A percentile compares a stretch with the other conserved stretches of the same genome.
Conservation (phyloP, 2,113 vertebrate genomes). For the Gasterosteus aculeatus region DNA sequence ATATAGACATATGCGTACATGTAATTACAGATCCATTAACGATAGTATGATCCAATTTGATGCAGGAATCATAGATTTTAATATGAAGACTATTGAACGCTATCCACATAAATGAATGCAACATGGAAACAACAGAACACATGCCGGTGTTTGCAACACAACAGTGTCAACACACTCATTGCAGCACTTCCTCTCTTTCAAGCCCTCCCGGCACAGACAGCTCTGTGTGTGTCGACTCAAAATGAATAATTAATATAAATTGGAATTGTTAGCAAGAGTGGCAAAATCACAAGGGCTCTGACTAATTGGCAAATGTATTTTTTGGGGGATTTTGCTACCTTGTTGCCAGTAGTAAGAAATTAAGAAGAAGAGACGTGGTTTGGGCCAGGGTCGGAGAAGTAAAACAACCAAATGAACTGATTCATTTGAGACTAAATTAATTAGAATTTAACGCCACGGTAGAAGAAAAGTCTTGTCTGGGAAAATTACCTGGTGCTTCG, state of each 20-base stretch:
- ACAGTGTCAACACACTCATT: slow-evolving; percentile 45
- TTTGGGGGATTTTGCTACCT: slow-evolving; percentile 39
- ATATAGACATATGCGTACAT: slow-evolving; percentile 1
- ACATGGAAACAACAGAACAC: slow-evolving; percentile 19
- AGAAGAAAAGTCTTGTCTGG: slow-evolving; percentile 30
- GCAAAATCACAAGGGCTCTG: slow-evolving; percentile 73
- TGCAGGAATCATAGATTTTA: neutral
- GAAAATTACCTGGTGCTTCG: slow-evolving; percentile 26
- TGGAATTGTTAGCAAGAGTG: slow-evolving; percentile 77
- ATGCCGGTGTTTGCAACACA: slow-evolving; percentile 38
- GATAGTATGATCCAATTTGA: neutral
- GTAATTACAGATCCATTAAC: neutral
- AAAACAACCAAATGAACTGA: slow-evolving; percentile 38
- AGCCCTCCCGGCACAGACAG: slow-evolving; percentile 57
- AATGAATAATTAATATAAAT: slow-evolving; percentile 82
- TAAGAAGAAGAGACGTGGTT: slow-evolving; percentile 63
- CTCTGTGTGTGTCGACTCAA: slow-evolving; percentile 47
- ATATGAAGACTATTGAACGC: neutral
- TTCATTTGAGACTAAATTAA: slow-evolving; percentile 60
- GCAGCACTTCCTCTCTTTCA: slow-evolving; percentile 49
- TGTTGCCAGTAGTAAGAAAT: slow-evolving; percentile 64
- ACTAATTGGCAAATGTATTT: slow-evolving; percentile 73
- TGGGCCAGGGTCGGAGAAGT: slow-evolving; percentile 31
- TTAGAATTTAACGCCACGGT: slow-evolving; percentile 44
- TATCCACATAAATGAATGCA: slow-evolving; percentile 7